Base-by-base conservation (phyloP, 2,888 invertebrate species). In the Gymnoscelis rufifasciata region DNA sequence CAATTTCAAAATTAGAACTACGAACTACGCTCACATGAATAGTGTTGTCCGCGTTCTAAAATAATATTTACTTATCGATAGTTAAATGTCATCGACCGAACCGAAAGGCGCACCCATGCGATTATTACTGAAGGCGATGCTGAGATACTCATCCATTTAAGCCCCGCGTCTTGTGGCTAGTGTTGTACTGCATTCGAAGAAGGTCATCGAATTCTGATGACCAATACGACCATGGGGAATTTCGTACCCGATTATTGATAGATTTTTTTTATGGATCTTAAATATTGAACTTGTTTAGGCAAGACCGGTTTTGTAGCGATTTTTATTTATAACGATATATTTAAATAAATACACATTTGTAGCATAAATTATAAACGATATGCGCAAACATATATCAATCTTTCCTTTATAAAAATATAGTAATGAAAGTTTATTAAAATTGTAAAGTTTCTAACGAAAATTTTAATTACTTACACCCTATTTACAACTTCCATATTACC, bases 61-160 rank as follows among this genome's bases (percentile, higher is more conserved):
- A 45, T 39, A 36, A 42, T n/a, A n/a, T n/a, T n/a, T n/a, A 37
- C 38, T 45, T 42, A 51, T 55, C 54, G 59, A 57, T 49, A 47
- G 47, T 56, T 61, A 51, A 56, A 57, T 35, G 47, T 19, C 5
- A 19, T 5, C 43, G 42, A 43, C 43, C 38, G 24, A n/a, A 43
- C 47, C 49, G 68, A 58, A 63, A 68, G 71, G 74, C 61, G 56
- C 60, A 57, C 66, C 55, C 61, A 57, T 50, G 48, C 45, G 45
- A 47, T 49, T 59, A 53, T 52, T 45, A 76, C 71, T 72, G 76
- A 65, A 71, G 63, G 66, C 66, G 67, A 68, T 64, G 54, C 53
- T 46, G 59, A 65, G 68, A 59, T 62, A 63, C 65, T 64, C 64
- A 67, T 66, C 64, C 64, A 71, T 71, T 71, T 75, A 77, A 74